A percentile compares a stretch with the other conserved stretches of the same genome.
These are phyloP conservation scores for Rhaphigaster nebulosa DNA, from an alignment of 2,888 invertebrate species.

Conservation along the genomic window DNA sequence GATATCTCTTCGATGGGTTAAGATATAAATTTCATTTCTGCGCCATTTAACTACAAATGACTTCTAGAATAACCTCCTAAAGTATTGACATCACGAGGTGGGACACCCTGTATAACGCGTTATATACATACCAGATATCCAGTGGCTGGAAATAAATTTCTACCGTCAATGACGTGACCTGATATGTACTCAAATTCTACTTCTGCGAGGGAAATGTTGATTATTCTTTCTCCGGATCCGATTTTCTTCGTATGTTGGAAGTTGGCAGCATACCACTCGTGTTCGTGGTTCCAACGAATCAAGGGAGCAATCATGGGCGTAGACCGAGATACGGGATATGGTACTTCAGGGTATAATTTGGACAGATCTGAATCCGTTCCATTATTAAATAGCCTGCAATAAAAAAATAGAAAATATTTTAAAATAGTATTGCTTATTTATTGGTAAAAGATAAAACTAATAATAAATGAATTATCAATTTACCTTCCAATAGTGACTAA, in stretches of 20 bases:
- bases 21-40: too few species aligned
- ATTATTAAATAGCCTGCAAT: conserved; percentile 76
- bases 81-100: too few species aligned
- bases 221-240: conserved; percentile 76
- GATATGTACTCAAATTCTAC: conserved; percentile 80
- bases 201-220: conserved; percentile 75
- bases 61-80: too few species aligned
- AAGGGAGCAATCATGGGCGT: conserved; percentile 88
- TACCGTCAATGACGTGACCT: conserved; percentile 89
- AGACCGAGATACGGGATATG: conserved; percentile 87
- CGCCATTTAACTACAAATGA: too few species aligned
- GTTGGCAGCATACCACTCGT: conserved; percentile 81
- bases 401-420: neutral
- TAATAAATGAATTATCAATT: neutral
- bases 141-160: conserved; percentile 87
- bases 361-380: conserved; percentile 83
- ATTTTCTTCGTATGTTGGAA: conserved; percentile 79
- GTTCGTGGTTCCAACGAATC: conserved; percentile 90
- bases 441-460: neutral
- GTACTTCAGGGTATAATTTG: conserved; percentile 81
- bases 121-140: conserved; percentile 76
- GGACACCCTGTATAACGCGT: too few species aligned
- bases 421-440: neutral
- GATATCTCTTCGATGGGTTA: too few species aligned
- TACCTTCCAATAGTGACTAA: conserved; percentile 61